phyloP scores from a whole-genome alignment of 2,797 vertebrate species.

The Novumbra hubbsi region DNA sequence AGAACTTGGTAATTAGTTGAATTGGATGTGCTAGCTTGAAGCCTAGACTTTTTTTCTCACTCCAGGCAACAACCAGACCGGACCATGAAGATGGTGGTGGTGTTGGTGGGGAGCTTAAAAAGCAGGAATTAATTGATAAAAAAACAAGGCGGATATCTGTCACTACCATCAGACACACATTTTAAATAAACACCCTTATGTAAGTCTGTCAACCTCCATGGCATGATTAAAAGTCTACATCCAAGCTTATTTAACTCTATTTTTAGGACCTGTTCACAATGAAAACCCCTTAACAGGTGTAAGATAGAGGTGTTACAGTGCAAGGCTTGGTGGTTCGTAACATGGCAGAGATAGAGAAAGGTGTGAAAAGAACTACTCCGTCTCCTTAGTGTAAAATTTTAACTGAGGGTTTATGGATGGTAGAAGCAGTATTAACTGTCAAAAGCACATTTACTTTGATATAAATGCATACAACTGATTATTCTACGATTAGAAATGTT shows the following conservation, averaged over 20 bases:
- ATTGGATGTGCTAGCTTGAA: background rate
- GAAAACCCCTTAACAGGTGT: background rate
- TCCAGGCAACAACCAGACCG: constrained; percentile 3
- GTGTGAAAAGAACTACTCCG: background rate
- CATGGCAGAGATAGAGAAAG: constrained; percentile 4
- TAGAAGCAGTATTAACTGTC: background rate
- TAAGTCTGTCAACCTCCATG: background rate
- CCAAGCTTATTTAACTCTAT: background rate
- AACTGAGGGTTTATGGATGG: background rate
- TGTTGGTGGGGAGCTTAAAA: too few species aligned
- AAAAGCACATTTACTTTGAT: background rate
- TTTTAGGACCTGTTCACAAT: constrained; percentile 11
- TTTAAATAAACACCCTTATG: background rate
- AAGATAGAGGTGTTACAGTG: background rate
- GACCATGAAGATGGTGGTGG: background rate
- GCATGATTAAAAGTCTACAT: background rate
- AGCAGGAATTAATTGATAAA: background rate
- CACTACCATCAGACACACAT: background rate
- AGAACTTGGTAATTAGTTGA: background rate
- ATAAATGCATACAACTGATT: background rate
- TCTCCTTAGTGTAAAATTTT: background rate
- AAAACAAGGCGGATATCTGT: constrained; percentile 8
- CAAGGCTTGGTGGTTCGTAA: constrained; percentile 7
- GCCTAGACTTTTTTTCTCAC: background rate
- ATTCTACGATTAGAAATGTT: background rate